A percentile compares a stretch with the other conserved stretches of the same genome.
These are phyloP conservation scores for Sphaerophoria rueppellii DNA, from an alignment of 2,888 invertebrate species.

Conservation along the genomic window DNA sequence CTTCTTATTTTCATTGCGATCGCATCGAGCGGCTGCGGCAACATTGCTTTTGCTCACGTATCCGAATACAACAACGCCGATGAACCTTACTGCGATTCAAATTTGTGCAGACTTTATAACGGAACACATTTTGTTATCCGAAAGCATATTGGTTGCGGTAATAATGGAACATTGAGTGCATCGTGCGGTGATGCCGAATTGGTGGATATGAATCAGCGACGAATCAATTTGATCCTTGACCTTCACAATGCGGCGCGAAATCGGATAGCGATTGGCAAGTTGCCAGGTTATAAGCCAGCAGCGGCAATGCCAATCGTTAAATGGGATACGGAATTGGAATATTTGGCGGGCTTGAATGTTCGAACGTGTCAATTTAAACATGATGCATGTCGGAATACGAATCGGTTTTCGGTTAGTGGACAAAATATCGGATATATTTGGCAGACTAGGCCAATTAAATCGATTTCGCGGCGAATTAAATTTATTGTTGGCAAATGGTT, in stretches of 20 bases:
- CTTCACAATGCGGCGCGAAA: conserved; percentile 80
- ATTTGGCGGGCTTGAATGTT: conserved; percentile 79
- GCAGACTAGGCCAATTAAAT: conserved; percentile 79
- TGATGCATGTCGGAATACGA: conserved; percentile 80
- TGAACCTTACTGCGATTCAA: conserved; percentile 76
- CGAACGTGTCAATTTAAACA: conserved; percentile 79
- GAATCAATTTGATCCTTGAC: conserved; percentile 79
- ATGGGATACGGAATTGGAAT: conserved; percentile 80
- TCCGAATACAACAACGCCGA: conserved; percentile 29
- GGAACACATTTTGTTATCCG: conserved; percentile 77
- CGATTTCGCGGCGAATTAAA: conserved; percentile 80
- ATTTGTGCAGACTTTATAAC: conserved; percentile 78
- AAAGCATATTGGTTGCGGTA: conserved; percentile 78
- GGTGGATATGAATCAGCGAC: conserved; percentile 78
- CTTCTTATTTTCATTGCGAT: conserved; percentile 32
- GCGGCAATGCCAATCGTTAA: conserved; percentile 79
- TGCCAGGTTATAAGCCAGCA: conserved; percentile 78
- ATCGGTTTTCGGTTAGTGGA: conserved; percentile 77
- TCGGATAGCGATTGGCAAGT: conserved; percentile 78
- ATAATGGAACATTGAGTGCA: conserved; percentile 76
- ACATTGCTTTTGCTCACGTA: conserved; percentile 20
- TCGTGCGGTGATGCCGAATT: conserved; percentile 77
- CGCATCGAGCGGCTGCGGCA: background rate
- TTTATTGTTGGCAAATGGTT: conserved; percentile 80
- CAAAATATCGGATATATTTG: conserved; percentile 81